Percentiles rank a stretch among this genome's conserved stretches.
Evolutionary conservation across 2,888 invertebrate species (phyloP).

Genomic region (Merodon equestris): DNA sequence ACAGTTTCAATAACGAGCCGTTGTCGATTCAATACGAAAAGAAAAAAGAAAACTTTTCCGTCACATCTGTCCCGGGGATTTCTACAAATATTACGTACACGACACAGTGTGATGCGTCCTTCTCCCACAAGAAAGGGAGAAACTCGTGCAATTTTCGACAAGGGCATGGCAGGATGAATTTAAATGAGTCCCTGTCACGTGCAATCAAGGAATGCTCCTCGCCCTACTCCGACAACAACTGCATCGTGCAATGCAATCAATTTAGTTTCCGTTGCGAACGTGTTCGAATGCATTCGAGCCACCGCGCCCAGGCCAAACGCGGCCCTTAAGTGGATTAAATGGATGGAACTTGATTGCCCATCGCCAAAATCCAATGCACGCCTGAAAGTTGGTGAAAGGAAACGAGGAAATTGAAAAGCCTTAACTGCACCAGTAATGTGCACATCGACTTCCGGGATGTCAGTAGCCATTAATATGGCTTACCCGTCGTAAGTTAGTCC

Average conservation of each 20-base stretch:
- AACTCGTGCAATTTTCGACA: conserved; percentile 9
- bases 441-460: conserved; percentile 1
- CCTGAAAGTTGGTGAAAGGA: neutral
- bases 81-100: no score
- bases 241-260: conserved; percentile 12
- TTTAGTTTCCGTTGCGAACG: conserved; percentile 16
- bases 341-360: conserved; percentile 9
- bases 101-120: no score
- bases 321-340: conserved; percentile 1
- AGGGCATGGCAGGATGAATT: neutral
- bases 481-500: neutral
- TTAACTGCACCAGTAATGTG: neutral
- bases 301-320: no score
- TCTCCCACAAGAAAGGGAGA: no score
- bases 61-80: no score
- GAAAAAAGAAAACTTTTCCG: no score
- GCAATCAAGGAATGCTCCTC: neutral
- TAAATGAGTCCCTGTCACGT: neutral
- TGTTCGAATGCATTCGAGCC: conserved; percentile 9
- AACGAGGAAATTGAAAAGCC: conserved; percentile 6
- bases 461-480: neutral
- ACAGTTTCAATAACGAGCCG: no score
- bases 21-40: no score
- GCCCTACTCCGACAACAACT: neutral
- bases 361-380: neutral